Evolutionary conservation across 1,140 invertebrate genomes (phyloP), one percentile per base, ranked within the genome.

Genomic region (Trichomalopsis sarcophagae): DNA sequence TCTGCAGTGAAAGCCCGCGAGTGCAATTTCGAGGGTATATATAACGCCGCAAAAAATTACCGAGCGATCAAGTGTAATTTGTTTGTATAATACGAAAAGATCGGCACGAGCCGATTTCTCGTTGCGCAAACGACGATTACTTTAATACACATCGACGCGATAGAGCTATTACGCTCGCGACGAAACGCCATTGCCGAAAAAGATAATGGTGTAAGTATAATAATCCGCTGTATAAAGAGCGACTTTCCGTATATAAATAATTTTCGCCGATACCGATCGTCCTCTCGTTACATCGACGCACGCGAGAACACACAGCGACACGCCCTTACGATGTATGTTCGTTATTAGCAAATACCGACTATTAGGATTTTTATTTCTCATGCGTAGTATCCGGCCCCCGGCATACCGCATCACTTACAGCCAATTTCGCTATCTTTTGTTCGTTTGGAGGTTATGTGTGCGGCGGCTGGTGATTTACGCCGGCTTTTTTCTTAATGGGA

Each of bases 241-340:
- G 55, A 62, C 55, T 62, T 62, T 62, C 55, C 55, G 21, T n/a
- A 27, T 27, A 27, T 27, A n/a, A n/a, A 21, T 5, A 55, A 55
- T 55, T 55, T 55, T 55, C 11, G 17, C 1, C 13, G 6, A 62
- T 21, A 62, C 14, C 14, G 55, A 62, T 62, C 55, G 17, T 7
- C 55, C 6, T 62, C 55, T 21, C 27, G 27, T 62, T 62, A 62
- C 4, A n/a, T 17, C 76, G 0, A n/a, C 47, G 44, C 21, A 44
- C 62, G n/a, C 40, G 75, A 6, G 1, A 5, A 11, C 27, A 17
- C 71, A 50, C 66, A 23, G 88, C 27, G 27, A 84, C 89, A 92
- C 91, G 91, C 91, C 91, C 90, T 91, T 91, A 88, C 90, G 88
- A 87, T 91, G 90, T 91, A 90, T 87, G 88, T 87, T 89, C 80